Percentiles rank a stretch among this genome's conserved stretches.
Conservation (phyloP, 1,140 invertebrate species). For the Meloidogyne hapla region DNA sequence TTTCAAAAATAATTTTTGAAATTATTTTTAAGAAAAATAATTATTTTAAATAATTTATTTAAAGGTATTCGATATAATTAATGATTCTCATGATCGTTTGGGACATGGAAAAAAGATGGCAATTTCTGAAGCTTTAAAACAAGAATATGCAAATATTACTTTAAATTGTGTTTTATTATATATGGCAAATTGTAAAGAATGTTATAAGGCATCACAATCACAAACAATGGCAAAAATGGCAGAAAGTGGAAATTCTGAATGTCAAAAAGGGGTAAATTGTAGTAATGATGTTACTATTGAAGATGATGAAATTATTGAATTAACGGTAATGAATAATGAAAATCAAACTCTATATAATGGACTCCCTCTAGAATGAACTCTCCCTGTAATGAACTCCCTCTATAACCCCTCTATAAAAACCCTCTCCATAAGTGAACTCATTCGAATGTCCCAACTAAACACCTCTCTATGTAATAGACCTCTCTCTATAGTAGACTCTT, state of each 20-base stretch:
- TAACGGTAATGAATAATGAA: not conserved
- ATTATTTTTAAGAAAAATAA: no score
- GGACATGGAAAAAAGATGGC: constrained; percentile 9
- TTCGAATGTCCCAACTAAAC: no score
- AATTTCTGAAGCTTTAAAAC: not conserved
- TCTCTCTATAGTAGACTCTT: no score
- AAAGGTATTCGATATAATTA: constrained; percentile 8
- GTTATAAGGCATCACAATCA: not conserved
- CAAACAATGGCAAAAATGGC: not conserved
- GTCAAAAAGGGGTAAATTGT: not conserved
- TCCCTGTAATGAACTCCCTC: no score
- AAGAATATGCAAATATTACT: constrained; percentile 11
- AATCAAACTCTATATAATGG: not conserved
- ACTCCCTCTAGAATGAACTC: no score
- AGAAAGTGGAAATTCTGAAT: not conserved
- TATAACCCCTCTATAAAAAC: no score
- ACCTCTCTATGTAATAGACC: no score
- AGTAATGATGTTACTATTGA: no score
- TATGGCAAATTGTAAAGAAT: not conserved
- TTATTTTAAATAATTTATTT: not conserved
- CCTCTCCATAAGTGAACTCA: no score
- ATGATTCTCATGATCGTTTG: constrained; percentile 4
- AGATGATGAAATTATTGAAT: not conserved
- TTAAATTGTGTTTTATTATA: constrained; percentile 13
- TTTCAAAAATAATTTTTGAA: no score